Conservation (phyloP, 2,113 vertebrate genomes). For the Cyprichromis sp. region DNA sequence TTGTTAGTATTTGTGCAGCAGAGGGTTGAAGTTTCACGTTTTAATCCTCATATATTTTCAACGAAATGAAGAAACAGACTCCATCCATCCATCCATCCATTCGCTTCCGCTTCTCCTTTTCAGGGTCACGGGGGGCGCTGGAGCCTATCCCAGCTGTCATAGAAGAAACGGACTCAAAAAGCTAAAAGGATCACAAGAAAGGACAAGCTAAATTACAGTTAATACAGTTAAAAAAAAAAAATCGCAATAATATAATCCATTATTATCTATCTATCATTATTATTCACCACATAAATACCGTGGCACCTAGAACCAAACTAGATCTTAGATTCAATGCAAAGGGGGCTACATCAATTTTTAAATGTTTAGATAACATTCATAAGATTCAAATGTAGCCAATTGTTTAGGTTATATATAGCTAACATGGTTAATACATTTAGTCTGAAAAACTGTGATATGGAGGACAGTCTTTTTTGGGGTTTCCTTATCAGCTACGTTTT, state of each 20-base stretch:
- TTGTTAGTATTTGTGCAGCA: conserved; percentile 50
- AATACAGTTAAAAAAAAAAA: not conserved
- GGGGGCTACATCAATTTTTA: not conserved
- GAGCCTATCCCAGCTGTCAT: no score
- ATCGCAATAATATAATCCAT: not conserved
- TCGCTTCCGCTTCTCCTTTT: no score
- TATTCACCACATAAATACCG: not conserved
- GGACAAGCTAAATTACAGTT: not conserved
- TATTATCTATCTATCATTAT: not conserved
- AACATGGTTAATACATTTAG: not conserved
- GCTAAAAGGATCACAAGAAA: not conserved
- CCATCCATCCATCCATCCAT: no score
- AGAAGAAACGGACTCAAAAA: not conserved
- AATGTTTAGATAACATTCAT: not conserved
- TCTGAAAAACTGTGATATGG: not conserved
- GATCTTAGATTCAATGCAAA: not conserved
- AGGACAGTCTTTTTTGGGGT: not conserved
- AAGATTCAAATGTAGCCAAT: not conserved
- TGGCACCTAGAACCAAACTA: not conserved
- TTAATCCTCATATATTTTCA: conserved; percentile 28
- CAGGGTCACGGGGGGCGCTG: no score
- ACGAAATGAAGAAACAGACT: not conserved
- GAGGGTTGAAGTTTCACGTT: conserved; percentile 17
- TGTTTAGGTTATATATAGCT: not conserved
- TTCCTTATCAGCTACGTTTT: not conserved